These are phyloP conservation scores for Lasius platythorax DNA, from an alignment of 2,888 invertebrate species.

Conservation along the genomic window DNA sequence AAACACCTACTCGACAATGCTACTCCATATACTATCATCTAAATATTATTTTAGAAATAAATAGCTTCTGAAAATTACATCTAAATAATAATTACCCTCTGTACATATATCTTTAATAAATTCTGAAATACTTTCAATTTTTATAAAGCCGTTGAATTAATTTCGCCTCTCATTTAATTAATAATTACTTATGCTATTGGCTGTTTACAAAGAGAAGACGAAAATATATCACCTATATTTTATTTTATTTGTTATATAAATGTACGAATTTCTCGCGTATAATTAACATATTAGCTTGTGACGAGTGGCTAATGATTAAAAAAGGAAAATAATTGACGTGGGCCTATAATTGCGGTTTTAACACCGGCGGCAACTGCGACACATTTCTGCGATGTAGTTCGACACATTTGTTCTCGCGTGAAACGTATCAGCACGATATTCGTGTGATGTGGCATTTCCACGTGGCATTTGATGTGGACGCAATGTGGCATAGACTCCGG, in stretches of 20 bases:
- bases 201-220: neutral
- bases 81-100: neutral
- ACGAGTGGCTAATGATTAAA: neutral
- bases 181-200: neutral
- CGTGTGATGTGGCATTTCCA: slow-evolving; percentile 54
- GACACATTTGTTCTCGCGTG: slow-evolving; percentile 26
- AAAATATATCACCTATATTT: neutral
- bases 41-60: neutral
- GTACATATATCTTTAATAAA: neutral
- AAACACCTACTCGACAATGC: neutral
- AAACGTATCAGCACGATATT: slow-evolving; percentile 33
- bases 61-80: neutral
- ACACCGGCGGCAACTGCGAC: neutral
- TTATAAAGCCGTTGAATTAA: neutral
- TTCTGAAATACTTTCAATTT: neutral
- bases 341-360: slow-evolving; percentile 34
- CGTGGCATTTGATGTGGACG: slow-evolving; percentile 47
- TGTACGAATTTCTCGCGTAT: neutral
- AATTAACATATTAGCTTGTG: neutral
- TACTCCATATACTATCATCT: neutral
- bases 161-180: neutral
- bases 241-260: slow-evolving; percentile 6
- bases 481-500: slow-evolving; percentile 6
- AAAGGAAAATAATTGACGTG: slow-evolving; percentile 1
- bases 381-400: slow-evolving; percentile 26